phyloP scores from a whole-genome alignment of 2,113 vertebrate genomes.

The Istiophorus platypterus region DNA sequence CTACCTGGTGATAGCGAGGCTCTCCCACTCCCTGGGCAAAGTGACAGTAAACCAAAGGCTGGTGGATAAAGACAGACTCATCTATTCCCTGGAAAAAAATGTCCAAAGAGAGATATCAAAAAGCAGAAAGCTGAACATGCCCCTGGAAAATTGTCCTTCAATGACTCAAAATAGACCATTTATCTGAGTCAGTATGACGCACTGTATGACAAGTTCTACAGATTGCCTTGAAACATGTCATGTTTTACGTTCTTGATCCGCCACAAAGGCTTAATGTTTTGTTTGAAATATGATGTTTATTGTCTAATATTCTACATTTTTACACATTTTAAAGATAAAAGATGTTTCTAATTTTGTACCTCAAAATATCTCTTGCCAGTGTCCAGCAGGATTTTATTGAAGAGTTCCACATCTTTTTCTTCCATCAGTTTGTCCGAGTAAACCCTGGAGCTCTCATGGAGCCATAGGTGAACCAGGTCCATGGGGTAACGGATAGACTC shows the following conservation, averaged over 20 bases:
- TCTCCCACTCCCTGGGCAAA: constrained; percentile 90
- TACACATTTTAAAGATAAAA: neutral
- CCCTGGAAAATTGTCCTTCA: neutral
- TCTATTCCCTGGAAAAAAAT: constrained; percentile 84
- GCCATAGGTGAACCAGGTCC: constrained; percentile 84
- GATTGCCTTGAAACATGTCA: neutral
- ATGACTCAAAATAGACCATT: neutral
- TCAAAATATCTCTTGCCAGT: constrained; percentile 85
- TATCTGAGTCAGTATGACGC: neutral
- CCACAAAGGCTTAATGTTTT: neutral
- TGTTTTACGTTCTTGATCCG: neutral
- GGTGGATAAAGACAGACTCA: constrained; percentile 91
- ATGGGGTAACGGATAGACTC: constrained; percentile 79
- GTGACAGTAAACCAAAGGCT: constrained; percentile 92
- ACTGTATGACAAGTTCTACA: neutral
- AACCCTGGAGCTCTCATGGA: constrained; percentile 83
- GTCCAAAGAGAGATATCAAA: neutral
- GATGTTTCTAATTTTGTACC: constrained; percentile 42
- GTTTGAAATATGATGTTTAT: neutral
- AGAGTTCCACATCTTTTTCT: constrained; percentile 85
- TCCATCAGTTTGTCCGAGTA: constrained; percentile 86
- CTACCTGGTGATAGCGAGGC: constrained; percentile 86
- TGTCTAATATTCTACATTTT: neutral
- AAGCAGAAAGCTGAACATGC: constrained; percentile 1
- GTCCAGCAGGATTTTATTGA: constrained; percentile 85